Evolutionary conservation across 2,888 invertebrate genomes (phyloP).

Genomic region (Nephrotoma guestfalica): DNA sequence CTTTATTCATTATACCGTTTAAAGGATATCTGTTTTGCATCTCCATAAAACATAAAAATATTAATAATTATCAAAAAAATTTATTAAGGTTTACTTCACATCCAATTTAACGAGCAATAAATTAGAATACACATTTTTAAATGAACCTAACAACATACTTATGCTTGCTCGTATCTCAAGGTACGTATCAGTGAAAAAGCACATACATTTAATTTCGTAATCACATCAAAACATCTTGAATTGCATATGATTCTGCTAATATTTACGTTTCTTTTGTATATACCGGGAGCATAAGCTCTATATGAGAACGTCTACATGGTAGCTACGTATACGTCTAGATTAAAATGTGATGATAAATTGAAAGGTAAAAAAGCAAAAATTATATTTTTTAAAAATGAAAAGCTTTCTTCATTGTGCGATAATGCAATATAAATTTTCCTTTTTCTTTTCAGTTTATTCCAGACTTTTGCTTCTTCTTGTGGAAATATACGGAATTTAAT

Average conservation of each 20-base stretch:
- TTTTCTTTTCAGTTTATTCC: not conserved
- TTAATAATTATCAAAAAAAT: not conserved
- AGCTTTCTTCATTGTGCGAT: not conserved
- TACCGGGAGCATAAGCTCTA: not conserved
- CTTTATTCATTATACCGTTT: too few relatives aligned
- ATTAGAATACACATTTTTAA: too few relatives aligned
- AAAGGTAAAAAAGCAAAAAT: not conserved
- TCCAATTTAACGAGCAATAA: not conserved
- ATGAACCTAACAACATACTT: not conserved
- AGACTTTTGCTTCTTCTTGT: not conserved
- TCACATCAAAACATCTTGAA: not conserved
- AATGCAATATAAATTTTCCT: not conserved
- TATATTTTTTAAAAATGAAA: not conserved
- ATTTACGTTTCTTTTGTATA: not conserved
- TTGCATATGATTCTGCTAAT: not conserved
- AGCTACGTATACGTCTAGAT: not conserved
- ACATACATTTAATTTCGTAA: not conserved
- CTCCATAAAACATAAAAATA: too few relatives aligned
- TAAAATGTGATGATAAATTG: not conserved
- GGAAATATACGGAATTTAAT: not conserved
- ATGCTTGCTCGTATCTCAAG: not conserved
- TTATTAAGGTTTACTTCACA: not conserved
- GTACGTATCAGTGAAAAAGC: not conserved
- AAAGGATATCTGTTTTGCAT: too few relatives aligned
- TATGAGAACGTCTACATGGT: not conserved